Conservation (phyloP, 2,113 vertebrate genomes). For the Diadophis punctatus region DNA sequence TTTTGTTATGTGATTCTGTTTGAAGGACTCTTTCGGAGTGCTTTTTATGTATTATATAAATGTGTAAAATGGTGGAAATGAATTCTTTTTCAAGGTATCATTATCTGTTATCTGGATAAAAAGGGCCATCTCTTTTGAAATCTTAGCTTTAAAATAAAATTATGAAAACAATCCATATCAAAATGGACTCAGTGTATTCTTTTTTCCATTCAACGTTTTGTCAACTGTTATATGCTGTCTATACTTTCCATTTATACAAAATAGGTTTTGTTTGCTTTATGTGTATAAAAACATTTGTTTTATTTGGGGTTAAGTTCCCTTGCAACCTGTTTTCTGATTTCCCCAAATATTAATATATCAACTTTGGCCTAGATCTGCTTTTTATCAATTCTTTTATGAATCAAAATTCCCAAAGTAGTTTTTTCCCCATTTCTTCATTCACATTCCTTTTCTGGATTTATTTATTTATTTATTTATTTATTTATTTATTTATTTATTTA, state of each 20-base stretch:
- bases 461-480: too few relatives aligned
- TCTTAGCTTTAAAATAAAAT: background rate
- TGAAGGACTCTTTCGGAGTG: background rate
- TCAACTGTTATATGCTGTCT: background rate
- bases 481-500: too few relatives aligned
- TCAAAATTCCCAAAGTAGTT: background rate
- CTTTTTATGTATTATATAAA: background rate
- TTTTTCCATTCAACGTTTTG: background rate
- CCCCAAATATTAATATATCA: background rate
- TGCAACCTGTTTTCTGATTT: background rate
- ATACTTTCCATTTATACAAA: background rate
- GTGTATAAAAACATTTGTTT: background rate
- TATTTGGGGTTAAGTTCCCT: background rate
- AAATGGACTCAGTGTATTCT: background rate
- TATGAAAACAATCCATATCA: background rate
- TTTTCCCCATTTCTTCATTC: background rate
- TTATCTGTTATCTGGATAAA: background rate
- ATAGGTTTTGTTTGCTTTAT: background rate
- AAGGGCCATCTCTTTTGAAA: background rate
- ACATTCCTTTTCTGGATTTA: too few relatives aligned
- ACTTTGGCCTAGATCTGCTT: background rate
- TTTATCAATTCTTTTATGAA: background rate
- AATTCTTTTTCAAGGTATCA: background rate
- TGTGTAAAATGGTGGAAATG: background rate
- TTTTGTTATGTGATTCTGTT: background rate